Base-by-base conservation (phyloP, 64 coral and sea anemone genomes). In the Pachyseris speciosa region DNA sequence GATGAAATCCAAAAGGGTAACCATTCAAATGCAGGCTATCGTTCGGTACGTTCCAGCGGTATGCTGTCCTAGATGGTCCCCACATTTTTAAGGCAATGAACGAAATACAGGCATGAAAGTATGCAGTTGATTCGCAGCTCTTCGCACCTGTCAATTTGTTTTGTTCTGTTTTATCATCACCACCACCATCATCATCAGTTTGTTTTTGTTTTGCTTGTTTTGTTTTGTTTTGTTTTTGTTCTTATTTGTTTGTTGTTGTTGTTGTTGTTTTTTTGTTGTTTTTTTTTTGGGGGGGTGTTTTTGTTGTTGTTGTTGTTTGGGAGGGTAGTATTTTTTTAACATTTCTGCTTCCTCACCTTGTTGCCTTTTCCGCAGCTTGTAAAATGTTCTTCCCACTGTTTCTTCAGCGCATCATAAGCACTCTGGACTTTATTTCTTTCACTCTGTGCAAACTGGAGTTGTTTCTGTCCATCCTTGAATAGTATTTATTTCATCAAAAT, bases 351-450 rank as follows among this genome's bases (percentile, higher is more conserved):
- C 26, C 34, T 27, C 31, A 92, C 89, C 68, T 92, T 72, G 26
- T 47, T 50, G 15, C 79, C 80, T 61, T 80, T 69, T 9, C 70
- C 80, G 40, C 79, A 75, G 0, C 64, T 84, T 11, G n/a, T 64
- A 8, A 60, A 71, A 85, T 92, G 79, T 64, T 92, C 89, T 44
- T 92, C 78, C 89, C 89, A 92, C 38, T 92, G 89, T 74, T 80
- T 92, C 34, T 85, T 84, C 27, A 92, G 45, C 20, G 89, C 79
- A 48, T 80, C 70, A 27, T 71, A 48, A 10, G 89, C 89, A 72
- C 39, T 61, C 47, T 92, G 65, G 5, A 85, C 48, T 72, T 92
- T 92, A 4, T 70, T 64, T 72, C 80, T 85, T 40, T 92, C 89
- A 45, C 64, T 80, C 40, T 79, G 42, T 13, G 51, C 52, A 47